Evolutionary conservation across 2,113 vertebrate genomes (phyloP), one percentile per base, ranked within the genome.

Genomic region (Andinoacara biseriatus): DNA sequence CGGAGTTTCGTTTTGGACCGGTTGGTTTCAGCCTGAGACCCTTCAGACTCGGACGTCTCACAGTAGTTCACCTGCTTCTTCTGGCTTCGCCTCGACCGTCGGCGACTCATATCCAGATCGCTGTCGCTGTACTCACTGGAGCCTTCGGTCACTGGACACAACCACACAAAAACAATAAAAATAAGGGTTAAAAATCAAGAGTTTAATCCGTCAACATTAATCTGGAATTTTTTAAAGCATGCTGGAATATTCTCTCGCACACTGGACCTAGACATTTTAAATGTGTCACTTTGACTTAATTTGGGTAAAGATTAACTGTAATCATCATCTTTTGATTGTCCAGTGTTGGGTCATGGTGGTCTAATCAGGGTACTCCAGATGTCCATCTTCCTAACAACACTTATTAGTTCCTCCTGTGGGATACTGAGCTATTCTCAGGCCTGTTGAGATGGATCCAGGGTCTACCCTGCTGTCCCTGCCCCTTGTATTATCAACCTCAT

Each of bases 31-130:
- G 96, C 96, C 93, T 97, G 97, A 22, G 98, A 99, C 74, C 96
- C 97, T 0, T 98, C 98, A 0, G 97, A 98, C 91, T 99, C 98
- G 0, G 98, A 98, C 26, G 97, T 97, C 93, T 99, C 98, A 29
- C 96, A 96, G 81, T 99, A 99, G 93, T 99, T 99, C 58, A 99
- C 98, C 92, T 96, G 93, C 89, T 96, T 95, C 94, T 98, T 98
- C 89, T 95, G 97, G 88, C 98, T 99, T 83, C 98, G 95, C 78
- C 97, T 96, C 10, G 98, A 99, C 26, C 98, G 95, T 43, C 98
- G 97, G 67, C 97, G 95, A 72, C 97, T 96, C 43, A 98, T 95
- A 84, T 99, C 98, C 93, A 99, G 95, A 83, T 98, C 98, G 20
- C 98, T 97, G 9, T 97, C 97, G 59, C 96, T 97, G 93, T 94